Evolutionary conservation across 2,888 invertebrate species (phyloP), one percentile per base, ranked within the genome.

Genomic region (Cryptus armator): DNA sequence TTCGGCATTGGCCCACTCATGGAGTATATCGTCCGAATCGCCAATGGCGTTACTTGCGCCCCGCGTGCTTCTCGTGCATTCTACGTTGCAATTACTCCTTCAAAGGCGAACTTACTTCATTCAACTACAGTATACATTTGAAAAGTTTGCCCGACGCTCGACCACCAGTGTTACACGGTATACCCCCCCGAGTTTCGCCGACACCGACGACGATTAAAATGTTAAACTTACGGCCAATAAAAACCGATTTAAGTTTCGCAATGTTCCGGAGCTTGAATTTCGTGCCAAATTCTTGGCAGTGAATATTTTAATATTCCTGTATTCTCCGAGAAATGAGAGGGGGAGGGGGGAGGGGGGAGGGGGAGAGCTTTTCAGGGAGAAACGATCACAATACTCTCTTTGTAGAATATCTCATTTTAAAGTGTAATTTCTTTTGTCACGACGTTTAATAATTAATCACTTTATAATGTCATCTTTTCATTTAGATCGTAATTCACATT

Each of bases 81-180:
- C 75, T 81, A 24, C 70, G 37, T 19, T 10, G 62, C 68, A 81
- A 81, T 81, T 70, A 81, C 70, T 81, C 43, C 70, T 76, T 81
- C 81, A 81, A 81, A 81, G 74, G 70, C 64, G 59, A 81, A 81
- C 75, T 81, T 70, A 75, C 51, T 70, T 81, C 81, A 81, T 81
- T 81, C 64, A 81, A 70, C 70, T 70, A 29, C 43, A 48, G 62
- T 81, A 76, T 81, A 81, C 76, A 62, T 75, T 43, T 68, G 75
- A 81, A 81, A 81, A 81, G 75, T 81, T 81, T 37, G 59, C 68
- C 43, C 64, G 37, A 68, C 59, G 59, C 37, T 68, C 29, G 62
- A 75, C 68, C 68, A 81, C 12, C 62, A 44, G 37, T 24, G 56
- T 19, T 64, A 66, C 29, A 66, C 64, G 43, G 32, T 16, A 12